Percentiles rank a stretch among this genome's conserved stretches.
These are phyloP conservation scores for Pammene fasciana DNA, from an alignment of 2,888 invertebrate species.

Conservation along the genomic window DNA sequence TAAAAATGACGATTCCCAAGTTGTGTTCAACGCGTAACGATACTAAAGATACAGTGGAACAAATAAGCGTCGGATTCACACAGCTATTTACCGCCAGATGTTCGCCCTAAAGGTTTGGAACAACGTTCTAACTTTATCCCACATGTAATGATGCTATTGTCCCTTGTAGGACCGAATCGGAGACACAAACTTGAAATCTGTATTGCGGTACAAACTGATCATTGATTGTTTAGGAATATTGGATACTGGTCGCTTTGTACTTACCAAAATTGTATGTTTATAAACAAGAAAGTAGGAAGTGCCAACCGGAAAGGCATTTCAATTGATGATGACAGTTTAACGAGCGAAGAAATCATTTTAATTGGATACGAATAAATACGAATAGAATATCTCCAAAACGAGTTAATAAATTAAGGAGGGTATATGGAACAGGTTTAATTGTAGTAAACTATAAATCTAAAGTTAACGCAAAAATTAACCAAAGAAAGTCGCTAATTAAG, in stretches of 20 bases:
- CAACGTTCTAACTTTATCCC: slow-evolving; percentile 43
- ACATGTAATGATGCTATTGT: slow-evolving; percentile 42
- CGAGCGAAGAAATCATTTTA: slow-evolving; percentile 23
- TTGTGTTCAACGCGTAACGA: slow-evolving; percentile 11
- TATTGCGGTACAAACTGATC: slow-evolving; percentile 11
- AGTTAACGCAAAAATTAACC: slow-evolving; percentile 8
- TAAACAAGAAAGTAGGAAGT: slow-evolving; percentile 10
- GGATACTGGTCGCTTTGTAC: background rate
- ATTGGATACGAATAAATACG: slow-evolving; percentile 19
- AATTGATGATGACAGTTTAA: slow-evolving; percentile 36
- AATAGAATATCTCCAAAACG: slow-evolving; percentile 15
- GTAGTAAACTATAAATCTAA: slow-evolving; percentile 9
- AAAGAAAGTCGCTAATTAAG: slow-evolving; percentile 31
- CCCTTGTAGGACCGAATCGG: slow-evolving; percentile 38
- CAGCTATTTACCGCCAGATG: slow-evolving; percentile 42
- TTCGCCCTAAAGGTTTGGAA: slow-evolving; percentile 40
- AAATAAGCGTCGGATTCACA: slow-evolving; percentile 39
- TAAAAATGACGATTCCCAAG: slow-evolving; percentile 26
- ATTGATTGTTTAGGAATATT: slow-evolving; percentile 9
- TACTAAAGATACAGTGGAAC: slow-evolving; percentile 30
- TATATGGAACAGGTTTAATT: slow-evolving; percentile 4
- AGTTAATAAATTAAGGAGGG: slow-evolving; percentile 28
- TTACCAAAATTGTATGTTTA: background rate
- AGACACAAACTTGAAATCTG: slow-evolving; percentile 35
- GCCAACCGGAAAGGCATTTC: slow-evolving; percentile 22